A percentile compares a stretch with the other conserved stretches of the same genome.
These are phyloP conservation scores for Streptopelia turtur DNA, from an alignment of 2,797 vertebrate genomes.

Conservation along the genomic window DNA sequence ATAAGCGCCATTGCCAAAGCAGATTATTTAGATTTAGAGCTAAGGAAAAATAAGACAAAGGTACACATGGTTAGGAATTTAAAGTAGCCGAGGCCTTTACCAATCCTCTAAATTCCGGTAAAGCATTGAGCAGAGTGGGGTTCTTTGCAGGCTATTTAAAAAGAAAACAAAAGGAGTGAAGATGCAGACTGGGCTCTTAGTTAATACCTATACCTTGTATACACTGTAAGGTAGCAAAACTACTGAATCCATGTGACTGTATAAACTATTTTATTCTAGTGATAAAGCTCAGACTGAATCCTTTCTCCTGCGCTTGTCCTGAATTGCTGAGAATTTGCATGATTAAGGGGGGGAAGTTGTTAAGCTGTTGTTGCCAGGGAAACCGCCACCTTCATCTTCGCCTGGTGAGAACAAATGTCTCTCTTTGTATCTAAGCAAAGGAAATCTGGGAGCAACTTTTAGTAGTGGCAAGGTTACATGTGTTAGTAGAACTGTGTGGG, in stretches of 20 bases:
- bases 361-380: slow-evolving; percentile 16
- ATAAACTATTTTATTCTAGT: neutral
- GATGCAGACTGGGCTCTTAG: neutral
- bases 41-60: neutral
- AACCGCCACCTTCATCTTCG: neutral
- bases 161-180: neutral
- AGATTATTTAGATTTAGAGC: neutral
- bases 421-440: neutral
- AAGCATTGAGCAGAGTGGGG: neutral
- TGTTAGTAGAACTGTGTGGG: neutral
- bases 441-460: neutral
- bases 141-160: neutral
- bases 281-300: neutral
- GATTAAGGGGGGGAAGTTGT: neutral
- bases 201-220: neutral
- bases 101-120: neutral
- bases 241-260: fast-evolving
- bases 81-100: neutral
- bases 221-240: neutral
- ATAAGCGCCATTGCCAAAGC: neutral
- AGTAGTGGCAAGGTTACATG: neutral
- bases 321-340: neutral
- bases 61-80: neutral
- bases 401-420: neutral
- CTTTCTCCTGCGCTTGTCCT: neutral